Base-by-base conservation (phyloP, 2,797 vertebrate species). In the Diplodus sargus region DNA sequence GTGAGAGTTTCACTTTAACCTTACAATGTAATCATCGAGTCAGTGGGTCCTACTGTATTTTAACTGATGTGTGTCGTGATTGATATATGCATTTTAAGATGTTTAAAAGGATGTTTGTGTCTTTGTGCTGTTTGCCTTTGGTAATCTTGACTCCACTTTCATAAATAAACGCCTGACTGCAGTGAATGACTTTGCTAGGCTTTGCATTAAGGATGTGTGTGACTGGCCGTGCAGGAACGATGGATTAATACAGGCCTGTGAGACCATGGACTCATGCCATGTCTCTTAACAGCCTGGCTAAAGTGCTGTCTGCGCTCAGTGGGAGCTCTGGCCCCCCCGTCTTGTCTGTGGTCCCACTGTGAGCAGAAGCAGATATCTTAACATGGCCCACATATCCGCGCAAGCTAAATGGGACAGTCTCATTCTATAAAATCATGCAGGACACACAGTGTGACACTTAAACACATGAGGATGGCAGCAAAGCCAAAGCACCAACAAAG, bases 381-480 rank as follows among this genome's bases (percentile, higher is more conserved):
- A 67, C 56, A 68, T 85, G 79, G 28, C 82, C 81, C 69, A 90
- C 30, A 78, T 87, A 59, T 63, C 65, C 25, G 72, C 57, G 54
- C 69, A 59, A 15, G 74, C 78, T 77, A 88, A 86, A 85, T 79
- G 48, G 82, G 68, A 49, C 85, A 83, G 49, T 49, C 62, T 79
- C 4, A 20, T 52, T 60, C 60, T 52, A 75, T 62, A 74, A 83
- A 78, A 53, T 20, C 65, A 79, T 78, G 78, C 74, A 70, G 52
- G 17, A 30, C 25, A 70, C 9, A 78, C 67, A 84, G 16, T 74
- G 68, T 16, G 66, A 79, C 69, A 83, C 3, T 59, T 57, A 72
- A 80, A 78, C 77, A 39, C 17, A 72, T 61, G 18, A 80, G 25
- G 28, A 84, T 88, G 80, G 80, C 51, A 89, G 89, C 84, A 78